These are phyloP conservation scores for Oreotrochilus melanogaster DNA, from an alignment of 2,113 vertebrate species.

Conservation along the genomic window DNA sequence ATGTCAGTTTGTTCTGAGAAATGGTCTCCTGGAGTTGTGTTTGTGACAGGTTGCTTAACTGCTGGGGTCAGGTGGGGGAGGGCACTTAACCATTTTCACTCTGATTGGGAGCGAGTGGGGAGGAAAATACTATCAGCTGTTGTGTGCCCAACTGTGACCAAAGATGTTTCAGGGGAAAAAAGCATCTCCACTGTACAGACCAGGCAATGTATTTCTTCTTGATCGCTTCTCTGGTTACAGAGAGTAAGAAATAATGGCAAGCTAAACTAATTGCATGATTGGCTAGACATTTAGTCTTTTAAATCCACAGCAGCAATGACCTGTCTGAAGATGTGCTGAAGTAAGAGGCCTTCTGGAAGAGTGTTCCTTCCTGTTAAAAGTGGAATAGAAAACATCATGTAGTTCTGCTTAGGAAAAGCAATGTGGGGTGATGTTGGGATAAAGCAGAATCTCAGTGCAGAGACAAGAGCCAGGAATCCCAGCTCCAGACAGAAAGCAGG, in stretches of 20 bases:
- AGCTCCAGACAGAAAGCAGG: not conserved
- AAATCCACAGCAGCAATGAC: conserved; percentile 51
- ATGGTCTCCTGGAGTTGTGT: not conserved
- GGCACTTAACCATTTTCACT: not conserved
- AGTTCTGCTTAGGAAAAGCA: not conserved
- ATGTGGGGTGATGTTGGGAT: not conserved
- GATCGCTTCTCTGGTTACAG: not conserved
- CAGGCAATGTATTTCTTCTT: not conserved
- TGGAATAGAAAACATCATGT: not conserved
- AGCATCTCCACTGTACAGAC: rapidly evolving
- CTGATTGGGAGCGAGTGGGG: rapidly evolving
- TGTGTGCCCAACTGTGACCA: not conserved
- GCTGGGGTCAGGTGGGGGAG: not conserved
- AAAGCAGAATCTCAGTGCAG: not conserved
- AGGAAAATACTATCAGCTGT: not conserved
- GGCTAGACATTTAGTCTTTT: conserved; percentile 59
- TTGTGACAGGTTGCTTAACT: not conserved
- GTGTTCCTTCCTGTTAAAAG: not conserved
- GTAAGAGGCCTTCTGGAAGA: conserved; percentile 5
- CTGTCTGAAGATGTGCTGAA: not conserved
- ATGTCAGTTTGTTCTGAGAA: not conserved
- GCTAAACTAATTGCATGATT: conserved; percentile 51
- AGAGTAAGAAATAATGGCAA: conserved; percentile 8
- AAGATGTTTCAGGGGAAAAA: not conserved
- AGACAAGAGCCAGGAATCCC: not conserved